Evolutionary conservation across 2,888 invertebrate species (phyloP), one percentile per base, ranked within the genome.

Genomic region (Himalopsyche anomala): DNA sequence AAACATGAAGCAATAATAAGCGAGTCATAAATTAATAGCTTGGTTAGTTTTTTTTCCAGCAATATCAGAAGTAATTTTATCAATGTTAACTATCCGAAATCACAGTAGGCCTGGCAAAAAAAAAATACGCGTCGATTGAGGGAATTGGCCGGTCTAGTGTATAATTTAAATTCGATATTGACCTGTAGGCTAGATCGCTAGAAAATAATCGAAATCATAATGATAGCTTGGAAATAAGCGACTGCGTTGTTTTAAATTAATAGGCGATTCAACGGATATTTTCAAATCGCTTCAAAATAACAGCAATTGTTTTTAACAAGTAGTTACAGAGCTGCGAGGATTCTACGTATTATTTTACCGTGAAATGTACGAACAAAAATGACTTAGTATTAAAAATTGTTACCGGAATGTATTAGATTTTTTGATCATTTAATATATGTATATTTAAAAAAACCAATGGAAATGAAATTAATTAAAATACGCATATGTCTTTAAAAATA

Each of bases 151-250:
- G 82, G 51, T 80, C 42, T 79, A 85, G 82, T 56, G 74, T 86
- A 80, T 86, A 86, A 86, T 86, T 86, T 86, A 51, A 81, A 74
- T 81, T 82, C 84, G 56, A 51, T 80, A 42, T 80, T 19, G 45
- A 81, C 80, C 86, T 74, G 79, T n/a, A 55, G 86, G 86, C 86
- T 84, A 84, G 36, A 84, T 74, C 54, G 86, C 80, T 80, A 69
- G 55, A 81, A 38, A 74, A 74, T 74, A 74, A 74, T 74, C 74
- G 84, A 85, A 85, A 84, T 38, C 55, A 28, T 86, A 86, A 86
- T 86, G 81, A 86, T 81, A 81, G 69, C 81, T 81, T 36, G 45
- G 51, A 54, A 79, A 28, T 38, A 56, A 80, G 74, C 51, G 62
- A 38, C 84, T 42, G 81, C 56, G 81, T 84, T 81, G 62, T 69